Evolutionary conservation across 2,888 invertebrate genomes (phyloP).

Genomic region (Drosophila bunnanda): DNA sequence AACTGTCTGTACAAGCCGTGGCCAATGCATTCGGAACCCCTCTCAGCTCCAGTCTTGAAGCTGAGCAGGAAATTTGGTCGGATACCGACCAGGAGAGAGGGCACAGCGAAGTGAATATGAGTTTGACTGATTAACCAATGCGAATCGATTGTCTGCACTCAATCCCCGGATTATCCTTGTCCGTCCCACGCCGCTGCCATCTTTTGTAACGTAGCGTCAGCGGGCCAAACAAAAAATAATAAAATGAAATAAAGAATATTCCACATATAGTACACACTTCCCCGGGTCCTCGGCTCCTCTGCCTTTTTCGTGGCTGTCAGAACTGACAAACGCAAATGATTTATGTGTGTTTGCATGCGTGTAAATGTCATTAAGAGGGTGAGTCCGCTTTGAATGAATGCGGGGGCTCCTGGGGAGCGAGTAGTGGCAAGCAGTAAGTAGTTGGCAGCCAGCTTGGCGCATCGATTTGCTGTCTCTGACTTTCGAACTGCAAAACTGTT

Average conservation of each 20-base stretch:
- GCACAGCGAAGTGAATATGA: slow-evolving; percentile 42
- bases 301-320: slow-evolving; percentile 70
- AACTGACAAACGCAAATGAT: slow-evolving; percentile 83
- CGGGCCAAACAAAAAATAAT: slow-evolving; percentile 8
- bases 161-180: slow-evolving; percentile 60
- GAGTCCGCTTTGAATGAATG: slow-evolving; percentile 23
- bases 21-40: slow-evolving; percentile 53
- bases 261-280: slow-evolving; percentile 15
- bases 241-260: slow-evolving; percentile 28
- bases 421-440: slow-evolving; percentile 52
- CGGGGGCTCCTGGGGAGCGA: slow-evolving; percentile 41
- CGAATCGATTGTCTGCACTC: slow-evolving; percentile 75
- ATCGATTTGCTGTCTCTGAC: slow-evolving; percentile 61
- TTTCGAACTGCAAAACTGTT: slow-evolving; percentile 70
- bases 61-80: not conserved
- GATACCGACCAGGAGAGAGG: not conserved
- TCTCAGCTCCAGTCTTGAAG: slow-evolving; percentile 31
- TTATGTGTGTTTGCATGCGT: slow-evolving; percentile 82
- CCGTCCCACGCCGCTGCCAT: slow-evolving; percentile 16
- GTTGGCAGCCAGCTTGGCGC: slow-evolving; percentile 24
- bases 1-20: slow-evolving; percentile 42
- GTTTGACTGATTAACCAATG: slow-evolving; percentile 75
- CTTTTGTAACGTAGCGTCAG: slow-evolving; percentile 55
- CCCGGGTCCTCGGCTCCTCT: slow-evolving; percentile 14
- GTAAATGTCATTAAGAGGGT: slow-evolving; percentile 81